phyloP scores from a whole-genome alignment of 2,888 invertebrate species.

The Acanthosoma haemorrhoidale region DNA sequence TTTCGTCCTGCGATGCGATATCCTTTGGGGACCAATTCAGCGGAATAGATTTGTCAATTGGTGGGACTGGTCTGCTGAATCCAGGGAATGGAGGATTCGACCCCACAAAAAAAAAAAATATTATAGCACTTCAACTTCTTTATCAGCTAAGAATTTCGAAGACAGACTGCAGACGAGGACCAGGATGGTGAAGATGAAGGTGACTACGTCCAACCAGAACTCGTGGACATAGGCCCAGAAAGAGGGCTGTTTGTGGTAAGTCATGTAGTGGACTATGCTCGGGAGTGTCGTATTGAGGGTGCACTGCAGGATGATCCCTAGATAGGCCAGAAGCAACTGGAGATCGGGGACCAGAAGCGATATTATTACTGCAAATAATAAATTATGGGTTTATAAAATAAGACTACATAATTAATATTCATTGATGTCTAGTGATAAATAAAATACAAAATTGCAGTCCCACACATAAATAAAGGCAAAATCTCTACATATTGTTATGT shows the following conservation, averaged over 20 bases:
- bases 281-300: constrained; percentile 5
- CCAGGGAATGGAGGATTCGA: no score
- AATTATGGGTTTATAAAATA: neutral
- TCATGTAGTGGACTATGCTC: constrained; percentile 17
- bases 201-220: constrained; percentile 3
- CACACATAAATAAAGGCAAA: no score
- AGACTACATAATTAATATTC: no score
- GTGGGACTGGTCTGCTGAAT: no score
- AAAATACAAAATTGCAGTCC: no score
- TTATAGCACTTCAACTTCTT: no score
- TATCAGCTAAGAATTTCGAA: neutral
- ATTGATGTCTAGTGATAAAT: no score
- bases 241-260: constrained; percentile 4
- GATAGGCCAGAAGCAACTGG: neutral
- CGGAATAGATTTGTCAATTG: no score
- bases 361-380: constrained; percentile 14
- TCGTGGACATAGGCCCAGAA: neutral
- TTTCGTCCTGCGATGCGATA: no score
- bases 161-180: neutral
- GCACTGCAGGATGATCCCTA: constrained; percentile 9
- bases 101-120: no score
- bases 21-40: no score
- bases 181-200: neutral
- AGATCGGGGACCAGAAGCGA: constrained; percentile 23
- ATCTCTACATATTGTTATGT: no score